These are phyloP conservation scores for Meteorus sp. DNA, from an alignment of 1,140 invertebrate species.

Conservation along the genomic window DNA sequence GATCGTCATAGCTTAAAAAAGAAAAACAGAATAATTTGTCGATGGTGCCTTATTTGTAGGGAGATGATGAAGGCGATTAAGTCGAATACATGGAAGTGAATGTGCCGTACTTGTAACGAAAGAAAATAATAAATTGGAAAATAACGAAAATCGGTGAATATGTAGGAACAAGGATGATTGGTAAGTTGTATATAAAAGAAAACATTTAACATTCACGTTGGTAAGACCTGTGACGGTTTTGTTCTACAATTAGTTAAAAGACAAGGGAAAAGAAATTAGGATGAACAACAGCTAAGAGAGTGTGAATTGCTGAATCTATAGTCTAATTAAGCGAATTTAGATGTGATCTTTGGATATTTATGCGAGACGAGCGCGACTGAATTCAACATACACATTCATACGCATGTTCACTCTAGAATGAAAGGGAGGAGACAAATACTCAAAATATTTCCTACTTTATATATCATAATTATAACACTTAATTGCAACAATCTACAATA, in stretches of 20 bases:
- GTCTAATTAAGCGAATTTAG: constrained; percentile 25
- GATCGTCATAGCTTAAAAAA: constrained; percentile 38
- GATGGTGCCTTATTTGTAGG: constrained; percentile 59
- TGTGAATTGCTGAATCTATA: constrained; percentile 27
- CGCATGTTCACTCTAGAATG: constrained; percentile 33
- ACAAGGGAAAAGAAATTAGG: no score
- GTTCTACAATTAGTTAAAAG: not conserved
- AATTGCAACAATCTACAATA: constrained; percentile 40
- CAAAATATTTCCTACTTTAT: constrained; percentile 55
- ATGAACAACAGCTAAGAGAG: no score
- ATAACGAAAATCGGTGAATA: constrained; percentile 26
- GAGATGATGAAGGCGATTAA: constrained; percentile 35
- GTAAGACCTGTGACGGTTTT: constrained; percentile 9
- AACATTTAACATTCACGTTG: constrained; percentile 15
- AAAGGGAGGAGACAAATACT: constrained; percentile 47
- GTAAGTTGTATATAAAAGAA: constrained; percentile 45
- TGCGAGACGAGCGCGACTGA: constrained; percentile 25
- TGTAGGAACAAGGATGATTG: constrained; percentile 45
- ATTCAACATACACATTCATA: no score
- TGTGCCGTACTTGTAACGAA: no score
- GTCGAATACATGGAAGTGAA: constrained; percentile 32
- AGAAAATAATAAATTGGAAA: constrained; percentile 19
- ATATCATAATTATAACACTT: constrained; percentile 42
- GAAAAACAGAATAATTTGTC: constrained; percentile 54
- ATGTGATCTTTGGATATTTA: constrained; percentile 26